Evolutionary conservation across 2,888 invertebrate species (phyloP).

Genomic region (Blastobasis adustella): DNA sequence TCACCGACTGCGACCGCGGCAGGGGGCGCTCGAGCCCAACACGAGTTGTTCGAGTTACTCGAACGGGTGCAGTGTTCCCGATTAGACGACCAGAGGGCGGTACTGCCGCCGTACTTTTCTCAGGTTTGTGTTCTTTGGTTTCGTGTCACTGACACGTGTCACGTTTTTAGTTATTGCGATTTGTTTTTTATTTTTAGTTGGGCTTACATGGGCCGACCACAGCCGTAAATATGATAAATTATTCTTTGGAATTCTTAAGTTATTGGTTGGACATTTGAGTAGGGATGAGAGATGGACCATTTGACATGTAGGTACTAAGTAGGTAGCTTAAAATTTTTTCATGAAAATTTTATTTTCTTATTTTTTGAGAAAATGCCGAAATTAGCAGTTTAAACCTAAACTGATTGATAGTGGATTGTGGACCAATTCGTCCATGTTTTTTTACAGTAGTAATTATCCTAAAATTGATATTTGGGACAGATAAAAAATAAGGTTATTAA

Average conservation of each 20-base stretch:
- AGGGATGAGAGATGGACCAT: no score
- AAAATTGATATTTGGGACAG: no score
- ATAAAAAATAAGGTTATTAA: no score
- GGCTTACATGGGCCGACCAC: neutral
- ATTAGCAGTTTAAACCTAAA: no score
- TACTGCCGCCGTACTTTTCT: slow-evolving; percentile 92
- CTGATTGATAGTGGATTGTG: no score
- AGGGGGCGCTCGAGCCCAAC: slow-evolving; percentile 72
- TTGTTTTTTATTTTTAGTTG: no score
- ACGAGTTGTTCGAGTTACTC: slow-evolving; percentile 94
- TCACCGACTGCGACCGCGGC: slow-evolving; percentile 64
- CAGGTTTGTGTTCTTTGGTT: slow-evolving; percentile 75
- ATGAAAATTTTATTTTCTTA: neutral
- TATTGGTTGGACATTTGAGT: no score
- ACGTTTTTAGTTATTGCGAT: neutral
- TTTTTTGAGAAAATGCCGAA: neutral
- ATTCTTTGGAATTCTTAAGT: neutral
- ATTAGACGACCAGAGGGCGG: slow-evolving; percentile 97
- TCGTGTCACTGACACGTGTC: neutral
- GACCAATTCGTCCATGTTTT: no score
- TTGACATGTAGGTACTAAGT: no score
- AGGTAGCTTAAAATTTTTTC: no score
- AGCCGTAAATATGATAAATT: neutral
- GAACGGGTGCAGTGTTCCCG: slow-evolving; percentile 96
- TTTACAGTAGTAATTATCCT: no score